A percentile compares a stretch with the other conserved stretches of the same genome.
These are phyloP conservation scores for Adrianichthys oophorus DNA, from an alignment of 2,797 vertebrate species.

Conservation along the genomic window DNA sequence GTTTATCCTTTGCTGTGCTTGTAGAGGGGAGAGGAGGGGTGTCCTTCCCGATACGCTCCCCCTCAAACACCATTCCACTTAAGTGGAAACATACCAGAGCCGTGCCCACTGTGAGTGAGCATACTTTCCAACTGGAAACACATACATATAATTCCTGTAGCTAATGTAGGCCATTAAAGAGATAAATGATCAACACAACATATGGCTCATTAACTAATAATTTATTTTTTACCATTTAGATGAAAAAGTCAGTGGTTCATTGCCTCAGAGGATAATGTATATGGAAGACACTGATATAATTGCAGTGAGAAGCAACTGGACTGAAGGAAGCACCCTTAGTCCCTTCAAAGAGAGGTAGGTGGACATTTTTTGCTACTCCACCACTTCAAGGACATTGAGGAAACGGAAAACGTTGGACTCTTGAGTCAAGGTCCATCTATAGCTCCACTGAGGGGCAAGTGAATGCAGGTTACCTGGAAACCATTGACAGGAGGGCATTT, in stretches of 20 bases:
- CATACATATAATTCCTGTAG: conserved; percentile 4
- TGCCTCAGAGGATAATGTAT: conserved; percentile 75
- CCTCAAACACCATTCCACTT: conserved; percentile 21
- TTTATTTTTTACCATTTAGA: conserved; percentile 80
- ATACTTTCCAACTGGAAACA: conserved; percentile 42
- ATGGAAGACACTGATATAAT: conserved; percentile 67
- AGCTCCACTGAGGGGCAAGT: conserved; percentile 46
- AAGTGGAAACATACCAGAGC: conserved; percentile 58
- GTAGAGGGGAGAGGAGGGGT: conserved; percentile 25
- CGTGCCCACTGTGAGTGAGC: conserved; percentile 19
- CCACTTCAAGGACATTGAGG: conserved; percentile 24
- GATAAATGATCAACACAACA: conserved; percentile 59
- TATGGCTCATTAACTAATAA: conserved; percentile 78
- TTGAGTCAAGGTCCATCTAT: conserved; percentile 36
- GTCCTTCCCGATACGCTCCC: conserved; percentile 8
- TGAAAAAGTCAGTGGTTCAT: conserved; percentile 81
- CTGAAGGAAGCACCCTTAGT: conserved; percentile 32
- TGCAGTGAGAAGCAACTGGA: conserved; percentile 43
- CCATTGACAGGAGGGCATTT: conserved; percentile 45
- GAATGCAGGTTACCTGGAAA: conserved; percentile 35
- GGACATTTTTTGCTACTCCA: conserved; percentile 28
- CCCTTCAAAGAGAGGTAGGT: conserved; percentile 22
- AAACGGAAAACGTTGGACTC: conserved; percentile 34
- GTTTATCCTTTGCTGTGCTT: conserved; percentile 47
- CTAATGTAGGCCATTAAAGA: background rate